A percentile compares a stretch with the other conserved stretches of the same genome.
Evolutionary conservation across 2,113 vertebrate genomes (phyloP).

Genomic region (Mustela lutreola): DNA sequence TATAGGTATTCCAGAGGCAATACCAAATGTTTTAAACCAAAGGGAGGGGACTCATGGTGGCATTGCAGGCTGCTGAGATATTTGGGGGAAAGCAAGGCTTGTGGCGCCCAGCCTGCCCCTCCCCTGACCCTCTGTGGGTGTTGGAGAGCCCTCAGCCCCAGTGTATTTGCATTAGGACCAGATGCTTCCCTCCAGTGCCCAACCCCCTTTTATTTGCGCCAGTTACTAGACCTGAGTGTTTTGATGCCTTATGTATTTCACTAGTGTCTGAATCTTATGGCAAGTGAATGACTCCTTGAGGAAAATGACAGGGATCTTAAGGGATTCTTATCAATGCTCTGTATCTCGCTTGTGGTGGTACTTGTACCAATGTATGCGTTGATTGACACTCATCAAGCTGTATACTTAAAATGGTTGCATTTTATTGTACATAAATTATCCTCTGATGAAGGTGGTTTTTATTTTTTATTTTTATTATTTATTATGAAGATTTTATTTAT

Average conservation of each 20-base stretch:
- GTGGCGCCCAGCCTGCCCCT: not conserved
- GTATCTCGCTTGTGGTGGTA: accelerated
- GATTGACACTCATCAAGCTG: not conserved
- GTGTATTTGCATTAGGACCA: constrained; percentile 24
- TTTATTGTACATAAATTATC: not conserved
- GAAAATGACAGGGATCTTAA: not conserved
- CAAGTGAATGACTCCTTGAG: not conserved
- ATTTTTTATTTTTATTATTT: not conserved
- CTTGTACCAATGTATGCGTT: not conserved
- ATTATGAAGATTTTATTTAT: not conserved
- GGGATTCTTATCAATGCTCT: not conserved
- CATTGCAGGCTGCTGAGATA: constrained; percentile 64
- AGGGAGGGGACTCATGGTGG: constrained; percentile 62
- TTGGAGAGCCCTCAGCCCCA: not conserved
- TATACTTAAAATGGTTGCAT: not conserved
- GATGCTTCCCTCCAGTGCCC: not conserved
- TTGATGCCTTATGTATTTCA: not conserved
- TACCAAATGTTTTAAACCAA: constrained; percentile 23
- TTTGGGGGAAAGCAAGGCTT: constrained; percentile 50
- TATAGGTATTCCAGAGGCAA: not conserved
- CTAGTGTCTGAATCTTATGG: not conserved
- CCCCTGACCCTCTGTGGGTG: not conserved
- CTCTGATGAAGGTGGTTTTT: not conserved
- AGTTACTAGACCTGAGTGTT: not conserved
- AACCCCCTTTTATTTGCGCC: not conserved